Evolutionary conservation across 2,797 vertebrate species (phyloP).

Genomic region (Stomatorhinus walkeri): DNA sequence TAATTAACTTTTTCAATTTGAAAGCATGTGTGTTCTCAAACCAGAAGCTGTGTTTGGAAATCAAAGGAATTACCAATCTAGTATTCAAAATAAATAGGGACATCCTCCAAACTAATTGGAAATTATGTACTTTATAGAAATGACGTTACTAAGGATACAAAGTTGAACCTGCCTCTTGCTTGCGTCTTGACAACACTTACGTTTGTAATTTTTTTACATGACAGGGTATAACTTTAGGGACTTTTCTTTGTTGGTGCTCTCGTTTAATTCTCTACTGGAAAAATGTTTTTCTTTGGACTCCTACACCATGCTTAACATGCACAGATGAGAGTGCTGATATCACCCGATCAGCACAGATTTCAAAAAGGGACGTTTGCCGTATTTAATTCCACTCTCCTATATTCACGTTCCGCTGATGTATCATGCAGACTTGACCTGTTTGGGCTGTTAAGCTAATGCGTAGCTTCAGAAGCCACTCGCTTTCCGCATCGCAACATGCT

Average conservation of each 20-base stretch:
- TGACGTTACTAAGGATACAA: slow-evolving; percentile 67
- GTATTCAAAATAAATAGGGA: slow-evolving; percentile 69
- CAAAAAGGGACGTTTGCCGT: background rate
- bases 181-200: slow-evolving; percentile 57
- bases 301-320: background rate
- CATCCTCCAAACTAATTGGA: slow-evolving; percentile 72
- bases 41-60: slow-evolving; percentile 67
- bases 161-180: slow-evolving; percentile 55
- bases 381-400: background rate
- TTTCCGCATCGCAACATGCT: background rate
- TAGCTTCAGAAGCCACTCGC: background rate
- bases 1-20: slow-evolving; percentile 73
- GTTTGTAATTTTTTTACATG: slow-evolving; percentile 49
- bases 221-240: background rate
- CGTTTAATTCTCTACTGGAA: background rate
- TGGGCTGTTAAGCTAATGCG: background rate
- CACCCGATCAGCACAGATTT: background rate
- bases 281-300: background rate
- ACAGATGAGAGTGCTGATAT: background rate
- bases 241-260: background rate
- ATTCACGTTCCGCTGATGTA: background rate
- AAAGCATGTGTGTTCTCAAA: slow-evolving; percentile 62
- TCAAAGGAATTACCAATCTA: slow-evolving; percentile 66
- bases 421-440: background rate
- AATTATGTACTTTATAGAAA: slow-evolving; percentile 55